Conservation (phyloP, 2,888 invertebrate genomes). For the Eristalinus aeneus region DNA sequence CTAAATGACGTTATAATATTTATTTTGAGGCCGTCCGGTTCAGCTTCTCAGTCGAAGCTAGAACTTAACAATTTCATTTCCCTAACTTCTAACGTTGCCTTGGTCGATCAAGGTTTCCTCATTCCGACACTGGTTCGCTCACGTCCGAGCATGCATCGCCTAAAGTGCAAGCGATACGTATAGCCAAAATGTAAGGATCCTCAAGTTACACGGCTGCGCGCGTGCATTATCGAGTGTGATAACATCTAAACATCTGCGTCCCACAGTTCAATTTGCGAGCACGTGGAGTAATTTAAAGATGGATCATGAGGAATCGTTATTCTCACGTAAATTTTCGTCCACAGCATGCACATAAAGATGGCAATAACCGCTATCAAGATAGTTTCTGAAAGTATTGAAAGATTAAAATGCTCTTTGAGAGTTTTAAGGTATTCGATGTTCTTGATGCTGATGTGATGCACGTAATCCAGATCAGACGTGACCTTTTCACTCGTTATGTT, state of each 20-base stretch:
- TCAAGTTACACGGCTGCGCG: no score
- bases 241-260: conserved; percentile 19
- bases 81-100: no score
- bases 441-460: background rate
- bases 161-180: no score
- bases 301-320: no score
- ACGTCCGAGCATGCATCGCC: no score
- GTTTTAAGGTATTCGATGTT: conserved; percentile 5
- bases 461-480: conserved; percentile 2
- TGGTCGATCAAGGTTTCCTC: no score
- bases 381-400: conserved; percentile 34
- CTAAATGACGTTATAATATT: no score
- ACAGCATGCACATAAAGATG: conserved; percentile 12
- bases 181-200: no score
- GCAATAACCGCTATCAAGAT: conserved; percentile 9
- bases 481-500: conserved; percentile 11
- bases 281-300: background rate
- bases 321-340: conserved; percentile 24
- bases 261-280: conserved; percentile 1
- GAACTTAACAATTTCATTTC: no score
- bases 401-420: conserved; percentile 17
- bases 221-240: background rate
- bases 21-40: no score
- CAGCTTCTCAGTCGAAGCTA: no score
- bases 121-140: no score